Evolutionary conservation across 1,140 invertebrate species (phyloP), one percentile per base, ranked within the genome.

Genomic region (Ostrea denselamellosa): DNA sequence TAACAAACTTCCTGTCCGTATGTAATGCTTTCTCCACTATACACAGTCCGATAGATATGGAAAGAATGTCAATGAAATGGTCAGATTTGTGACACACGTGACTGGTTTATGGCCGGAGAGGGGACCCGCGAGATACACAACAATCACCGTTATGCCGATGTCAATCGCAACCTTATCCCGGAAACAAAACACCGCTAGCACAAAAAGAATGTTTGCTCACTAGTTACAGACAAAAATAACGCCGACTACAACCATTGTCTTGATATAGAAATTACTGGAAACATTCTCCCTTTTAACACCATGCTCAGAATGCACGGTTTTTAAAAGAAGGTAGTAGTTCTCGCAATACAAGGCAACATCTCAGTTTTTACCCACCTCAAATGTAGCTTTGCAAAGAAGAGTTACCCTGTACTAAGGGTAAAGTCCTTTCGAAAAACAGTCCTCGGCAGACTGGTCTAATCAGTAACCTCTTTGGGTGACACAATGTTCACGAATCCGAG

Each of bases 21-120:
- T 0, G 25, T 28, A 34, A 77, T 77, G 25, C 25, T 14, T 25
- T 14, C 28, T 28, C 17, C 68, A 77, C 25, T 12, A 10, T 28
- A 44, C 68, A 68, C n/a, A 77, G 12, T 77, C 68, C 68, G 25
- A 62, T 19, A n/a, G 17, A 62, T 62, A 62, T 56, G 54, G 56
- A 34, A 28, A 77, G 14, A 14, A 28, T 44, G 68, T 28, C 68
- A 25, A 77, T 77, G 28, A 44, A 77, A 25, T 34, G 22, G 68
- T 34, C 68, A 77, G 68, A 9, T 77, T 77, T 77, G 68, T 77
- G 68, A 77, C 68, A 77, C 68, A 77, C 10, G 25, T 22, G n/a
- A 77, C 25, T 12, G 68, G 14, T 77, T 68, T 77, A 77, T 77
- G 8, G 12, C 9, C 25, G 68, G 68, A 28, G 22, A 25, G 68